phyloP scores from a whole-genome alignment of 2,797 vertebrate species.

The Cuniculus paca region DNA sequence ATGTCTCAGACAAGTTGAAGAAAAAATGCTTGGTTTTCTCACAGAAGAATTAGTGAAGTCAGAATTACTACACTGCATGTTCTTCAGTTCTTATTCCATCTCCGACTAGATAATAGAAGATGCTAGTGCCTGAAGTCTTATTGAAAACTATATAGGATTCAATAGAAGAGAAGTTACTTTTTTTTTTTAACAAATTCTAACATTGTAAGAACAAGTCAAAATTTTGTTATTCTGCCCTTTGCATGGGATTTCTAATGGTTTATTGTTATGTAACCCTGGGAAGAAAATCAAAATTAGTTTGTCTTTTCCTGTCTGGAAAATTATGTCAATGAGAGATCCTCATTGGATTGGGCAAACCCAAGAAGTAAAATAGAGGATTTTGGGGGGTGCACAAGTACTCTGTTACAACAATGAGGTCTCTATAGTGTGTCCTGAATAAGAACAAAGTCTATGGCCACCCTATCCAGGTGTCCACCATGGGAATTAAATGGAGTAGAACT shows the following conservation, averaged over 20 bases:
- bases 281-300: neutral
- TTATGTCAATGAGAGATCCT: neutral
- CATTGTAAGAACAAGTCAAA: neutral
- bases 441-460: neutral
- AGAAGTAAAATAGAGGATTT: neutral
- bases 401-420: neutral
- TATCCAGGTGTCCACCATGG: neutral
- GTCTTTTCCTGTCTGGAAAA: neutral
- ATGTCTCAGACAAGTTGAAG: no score
- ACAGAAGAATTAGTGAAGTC: no score
- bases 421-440: neutral
- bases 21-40: no score
- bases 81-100: no score
- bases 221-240: neutral
- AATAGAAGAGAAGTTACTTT: neutral
- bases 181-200: no score
- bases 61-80: no score
- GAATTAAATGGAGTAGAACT: neutral
- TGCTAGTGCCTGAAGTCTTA: no score
- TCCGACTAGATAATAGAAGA: no score
- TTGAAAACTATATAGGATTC: no score
- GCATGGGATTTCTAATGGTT: neutral
- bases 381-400: neutral
- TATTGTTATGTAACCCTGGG: neutral
- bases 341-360: no score